Evolutionary conservation across 1,140 invertebrate genomes (phyloP), one percentile per base, ranked within the genome.

Genomic region (Pentalonia nigronervosa): DNA sequence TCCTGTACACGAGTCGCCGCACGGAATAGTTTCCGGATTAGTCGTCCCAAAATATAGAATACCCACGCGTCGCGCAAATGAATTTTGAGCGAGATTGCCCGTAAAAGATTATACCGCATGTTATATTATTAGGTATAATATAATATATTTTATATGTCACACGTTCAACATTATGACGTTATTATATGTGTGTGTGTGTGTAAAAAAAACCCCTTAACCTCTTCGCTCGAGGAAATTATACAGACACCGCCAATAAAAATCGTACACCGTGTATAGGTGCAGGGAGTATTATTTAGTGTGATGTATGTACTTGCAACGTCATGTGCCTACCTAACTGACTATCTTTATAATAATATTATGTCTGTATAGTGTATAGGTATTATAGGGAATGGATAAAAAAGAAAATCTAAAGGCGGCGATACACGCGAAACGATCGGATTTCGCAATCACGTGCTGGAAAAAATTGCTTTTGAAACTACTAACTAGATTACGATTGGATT

Each of bases 1-100:
- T 48, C 30, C 30, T 1, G 45, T 83, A 76, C 45, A 83, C 17
- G 90, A 81, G 45, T 83, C 45, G 23, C 67, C n/a, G 48, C 20
- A 21, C 90, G 87, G 20, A 91, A 83, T 81, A n/a, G 90, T 50
- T 83, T 91, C 60, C 90, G 67, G n/a, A 83, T 83, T 91, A 91
- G 67, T 34, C 36, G 50, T 14, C 90, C 30, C 67, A 47, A 90
- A 41, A 47, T 45, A 25, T 11, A 45, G 23, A 25, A 30, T 41
- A 47, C 25, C 20, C 14, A 34, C 84, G 20, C 50, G 36, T 67
- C 14, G 67, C 30, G 36, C 36, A 91, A 91, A 81, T 81, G 90
- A 91, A 91, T 91, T n/a, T 50, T 8, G 11, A 48, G 20, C 21
- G 23, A 91, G 67, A 91, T 91, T 23, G 34, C 14, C 47, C 86